phyloP scores from a whole-genome alignment of 2,888 invertebrate genomes.

The Anthrax anthrax region DNA sequence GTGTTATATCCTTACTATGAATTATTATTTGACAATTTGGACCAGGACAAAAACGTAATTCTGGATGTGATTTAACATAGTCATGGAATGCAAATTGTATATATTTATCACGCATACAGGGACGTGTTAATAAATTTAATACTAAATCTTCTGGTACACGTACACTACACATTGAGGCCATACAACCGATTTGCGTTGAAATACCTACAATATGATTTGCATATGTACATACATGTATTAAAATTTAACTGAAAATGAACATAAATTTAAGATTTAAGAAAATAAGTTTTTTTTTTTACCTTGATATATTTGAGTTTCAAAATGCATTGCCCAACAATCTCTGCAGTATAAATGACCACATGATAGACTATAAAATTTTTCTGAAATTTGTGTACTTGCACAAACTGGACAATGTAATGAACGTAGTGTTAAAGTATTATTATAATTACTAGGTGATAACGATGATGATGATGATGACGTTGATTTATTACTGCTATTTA shows the following conservation, averaged over 20 bases:
- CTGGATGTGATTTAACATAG: slow-evolving; percentile 86
- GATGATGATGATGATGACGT: slow-evolving; percentile 4
- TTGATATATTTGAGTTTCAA: slow-evolving; percentile 89
- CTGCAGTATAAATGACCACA: slow-evolving; percentile 92
- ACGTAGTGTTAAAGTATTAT: not conserved
- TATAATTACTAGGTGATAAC: not conserved
- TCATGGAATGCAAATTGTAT: slow-evolving; percentile 93
- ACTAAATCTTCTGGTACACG: slow-evolving; percentile 95
- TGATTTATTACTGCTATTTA: not conserved
- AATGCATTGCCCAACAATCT: slow-evolving; percentile 92
- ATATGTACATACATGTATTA: too few species aligned
- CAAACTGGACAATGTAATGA: slow-evolving; percentile 61
- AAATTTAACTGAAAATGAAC: too few species aligned
- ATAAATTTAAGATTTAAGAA: too few species aligned
- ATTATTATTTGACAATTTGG: slow-evolving; percentile 88
- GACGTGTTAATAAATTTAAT: slow-evolving; percentile 66
- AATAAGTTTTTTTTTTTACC: slow-evolving; percentile 37
- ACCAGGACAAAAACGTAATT: slow-evolving; percentile 86
- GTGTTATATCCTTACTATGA: slow-evolving; percentile 64
- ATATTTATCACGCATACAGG: slow-evolving; percentile 77
- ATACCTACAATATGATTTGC: slow-evolving; percentile 37
- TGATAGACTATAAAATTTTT: slow-evolving; percentile 63
- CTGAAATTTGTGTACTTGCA: slow-evolving; percentile 47
- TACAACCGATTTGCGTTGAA: slow-evolving; percentile 83
- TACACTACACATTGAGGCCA: slow-evolving; percentile 89